A percentile compares a stretch with the other conserved stretches of the same genome.
Evolutionary conservation across 2,797 vertebrate genomes (phyloP).

Genomic region (Pseudomugil gertrudae): DNA sequence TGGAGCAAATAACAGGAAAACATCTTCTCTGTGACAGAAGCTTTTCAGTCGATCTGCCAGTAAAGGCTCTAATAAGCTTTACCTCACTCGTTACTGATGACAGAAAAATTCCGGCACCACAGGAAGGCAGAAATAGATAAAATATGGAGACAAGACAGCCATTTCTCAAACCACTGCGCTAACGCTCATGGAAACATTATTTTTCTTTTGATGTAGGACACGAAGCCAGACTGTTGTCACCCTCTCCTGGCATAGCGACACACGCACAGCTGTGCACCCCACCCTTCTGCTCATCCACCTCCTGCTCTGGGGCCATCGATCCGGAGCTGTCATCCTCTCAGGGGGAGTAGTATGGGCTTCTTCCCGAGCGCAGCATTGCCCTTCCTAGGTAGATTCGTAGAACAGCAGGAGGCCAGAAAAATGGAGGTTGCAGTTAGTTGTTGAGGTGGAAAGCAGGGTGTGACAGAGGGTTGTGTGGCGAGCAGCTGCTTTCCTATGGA

Average conservation of each 20-base stretch:
- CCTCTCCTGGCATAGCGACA: slow-evolving; percentile 76
- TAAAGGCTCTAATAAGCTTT: slow-evolving; percentile 64
- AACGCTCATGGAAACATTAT: slow-evolving; percentile 55
- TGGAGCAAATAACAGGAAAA: slow-evolving; percentile 44
- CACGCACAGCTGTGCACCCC: slow-evolving; percentile 67
- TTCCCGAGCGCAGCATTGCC: slow-evolving; percentile 59
- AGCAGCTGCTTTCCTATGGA: slow-evolving; percentile 81
- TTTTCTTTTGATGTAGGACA: slow-evolving; percentile 70
- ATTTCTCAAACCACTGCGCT: slow-evolving; percentile 61
- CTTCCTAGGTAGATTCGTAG: slow-evolving; percentile 58
- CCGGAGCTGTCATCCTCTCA: slow-evolving; percentile 63
- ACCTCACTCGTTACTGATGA: slow-evolving; percentile 57
- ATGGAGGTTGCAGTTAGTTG: slow-evolving; percentile 50
- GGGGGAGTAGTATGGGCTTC: slow-evolving; percentile 51
- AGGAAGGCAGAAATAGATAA: slow-evolving; percentile 55
- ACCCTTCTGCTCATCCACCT: slow-evolving; percentile 55
- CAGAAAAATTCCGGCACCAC: slow-evolving; percentile 40
- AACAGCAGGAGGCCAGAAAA: slow-evolving; percentile 44
- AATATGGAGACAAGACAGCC: slow-evolving; percentile 59
- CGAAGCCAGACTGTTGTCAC: slow-evolving; percentile 71
- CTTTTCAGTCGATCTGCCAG: slow-evolving; percentile 42
- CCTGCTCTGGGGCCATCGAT: slow-evolving; percentile 69
- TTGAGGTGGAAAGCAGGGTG: slow-evolving; percentile 29
- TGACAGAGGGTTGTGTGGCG: slow-evolving; percentile 32
- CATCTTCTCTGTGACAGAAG: slow-evolving; percentile 27